These are phyloP conservation scores for Bilobella aurantiaca DNA, from an alignment of 1,140 invertebrate species.

Conservation along the genomic window DNA sequence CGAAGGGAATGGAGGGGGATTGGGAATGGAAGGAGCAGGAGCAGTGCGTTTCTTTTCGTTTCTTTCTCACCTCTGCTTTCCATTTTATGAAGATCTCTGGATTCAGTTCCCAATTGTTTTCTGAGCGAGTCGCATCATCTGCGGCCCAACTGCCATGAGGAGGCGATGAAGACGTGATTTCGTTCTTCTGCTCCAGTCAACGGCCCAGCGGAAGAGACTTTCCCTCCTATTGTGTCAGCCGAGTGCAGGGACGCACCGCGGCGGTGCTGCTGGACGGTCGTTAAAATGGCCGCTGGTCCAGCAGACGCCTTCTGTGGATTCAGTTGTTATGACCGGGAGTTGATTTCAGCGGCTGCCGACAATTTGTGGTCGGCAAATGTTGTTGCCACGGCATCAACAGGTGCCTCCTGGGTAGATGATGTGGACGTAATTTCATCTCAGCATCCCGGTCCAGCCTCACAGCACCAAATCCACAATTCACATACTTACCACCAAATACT, in stretches of 20 bases:
- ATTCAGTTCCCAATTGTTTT: background rate
- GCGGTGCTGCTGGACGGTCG: background rate
- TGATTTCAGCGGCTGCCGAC: constrained; percentile 36
- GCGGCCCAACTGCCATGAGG: too few species aligned
- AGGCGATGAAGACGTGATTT: too few species aligned
- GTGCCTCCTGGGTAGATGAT: constrained; percentile 41
- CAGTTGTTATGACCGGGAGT: constrained; percentile 35
- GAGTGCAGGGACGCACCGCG: too few species aligned
- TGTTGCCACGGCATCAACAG: constrained; percentile 40
- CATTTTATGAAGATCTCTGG: background rate
- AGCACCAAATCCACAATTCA: background rate
- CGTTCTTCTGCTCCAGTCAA: too few species aligned
- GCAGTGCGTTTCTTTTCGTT: background rate
- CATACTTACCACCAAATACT: background rate
- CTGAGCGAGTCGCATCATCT: background rate
- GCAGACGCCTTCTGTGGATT: constrained; percentile 36
- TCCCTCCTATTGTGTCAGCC: too few species aligned
- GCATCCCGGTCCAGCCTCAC: background rate
- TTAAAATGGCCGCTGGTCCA: constrained; percentile 36
- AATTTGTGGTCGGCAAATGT: constrained; percentile 38
- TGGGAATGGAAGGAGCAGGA: background rate
- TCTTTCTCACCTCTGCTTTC: background rate
- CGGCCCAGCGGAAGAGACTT: too few species aligned
- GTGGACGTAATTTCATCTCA: constrained; percentile 13
- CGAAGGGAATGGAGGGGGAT: background rate